Evolutionary conservation across 2,113 vertebrate genomes (phyloP).

Genomic region (Sialia sialis): DNA sequence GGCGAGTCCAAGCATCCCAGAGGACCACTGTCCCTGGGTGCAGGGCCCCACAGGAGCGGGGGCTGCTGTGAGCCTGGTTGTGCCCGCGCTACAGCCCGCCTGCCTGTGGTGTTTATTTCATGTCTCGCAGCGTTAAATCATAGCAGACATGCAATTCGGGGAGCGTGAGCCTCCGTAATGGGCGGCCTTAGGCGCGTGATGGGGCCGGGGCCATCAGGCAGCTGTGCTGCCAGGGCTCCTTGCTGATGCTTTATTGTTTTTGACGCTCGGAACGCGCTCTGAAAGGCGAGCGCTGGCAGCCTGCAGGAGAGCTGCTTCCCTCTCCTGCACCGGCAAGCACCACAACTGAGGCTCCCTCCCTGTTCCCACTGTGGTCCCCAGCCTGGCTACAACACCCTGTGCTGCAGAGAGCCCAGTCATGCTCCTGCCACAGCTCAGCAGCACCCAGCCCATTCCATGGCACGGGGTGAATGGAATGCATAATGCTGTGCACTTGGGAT

Average conservation of each 20-base stretch:
- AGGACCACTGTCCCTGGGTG: not conserved
- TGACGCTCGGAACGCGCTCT: not conserved
- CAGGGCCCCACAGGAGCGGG: accelerated
- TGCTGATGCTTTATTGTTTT: conserved; percentile 26
- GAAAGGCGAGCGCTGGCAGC: not conserved
- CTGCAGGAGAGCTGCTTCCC: not conserved
- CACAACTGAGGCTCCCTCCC: not conserved
- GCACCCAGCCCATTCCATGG: not conserved
- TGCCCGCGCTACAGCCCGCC: not conserved
- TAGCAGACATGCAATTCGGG: conserved; percentile 54
- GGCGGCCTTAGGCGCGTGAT: not conserved
- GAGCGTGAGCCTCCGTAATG: not conserved
- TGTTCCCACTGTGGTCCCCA: accelerated
- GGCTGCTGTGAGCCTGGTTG: accelerated
- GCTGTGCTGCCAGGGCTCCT: conserved; percentile 17
- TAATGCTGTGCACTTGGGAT: accelerated
- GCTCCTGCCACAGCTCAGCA: not conserved
- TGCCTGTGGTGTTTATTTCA: not conserved
- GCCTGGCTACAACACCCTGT: not conserved
- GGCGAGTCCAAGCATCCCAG: accelerated
- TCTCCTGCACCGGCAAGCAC: not conserved
- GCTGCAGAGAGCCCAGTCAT: not conserved
- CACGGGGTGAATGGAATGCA: accelerated
- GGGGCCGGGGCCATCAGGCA: not conserved
- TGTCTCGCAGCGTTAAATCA: conserved; percentile 14